phyloP scores from a whole-genome alignment of 2,888 invertebrate species.

The Vesta saturnalis region DNA sequence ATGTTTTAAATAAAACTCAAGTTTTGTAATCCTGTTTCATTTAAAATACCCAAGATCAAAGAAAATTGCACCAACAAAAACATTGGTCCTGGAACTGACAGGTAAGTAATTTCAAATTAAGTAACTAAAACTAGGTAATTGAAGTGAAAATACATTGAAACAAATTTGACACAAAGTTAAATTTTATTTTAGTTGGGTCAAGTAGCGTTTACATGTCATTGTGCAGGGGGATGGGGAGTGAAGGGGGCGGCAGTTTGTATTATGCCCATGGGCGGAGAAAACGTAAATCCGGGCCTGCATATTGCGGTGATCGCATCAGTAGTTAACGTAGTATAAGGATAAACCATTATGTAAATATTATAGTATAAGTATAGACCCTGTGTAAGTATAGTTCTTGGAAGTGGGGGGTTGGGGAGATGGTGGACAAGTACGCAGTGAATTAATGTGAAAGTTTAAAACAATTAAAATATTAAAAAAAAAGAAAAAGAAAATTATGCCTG shows the following conservation, averaged over 20 bases:
- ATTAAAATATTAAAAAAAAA: too few species aligned
- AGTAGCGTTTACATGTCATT: not conserved
- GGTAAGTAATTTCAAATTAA: not conserved
- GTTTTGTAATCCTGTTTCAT: not conserved
- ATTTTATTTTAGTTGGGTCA: not conserved
- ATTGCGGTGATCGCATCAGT: too few species aligned
- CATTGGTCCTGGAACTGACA: not conserved
- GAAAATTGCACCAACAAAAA: not conserved
- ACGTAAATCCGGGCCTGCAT: not conserved
- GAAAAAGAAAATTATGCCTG: too few species aligned
- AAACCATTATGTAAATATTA: too few species aligned
- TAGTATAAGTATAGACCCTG: too few species aligned
- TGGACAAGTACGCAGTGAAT: too few species aligned
- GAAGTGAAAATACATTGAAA: too few species aligned
- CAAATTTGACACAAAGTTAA: not conserved
- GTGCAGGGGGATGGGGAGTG: not conserved
- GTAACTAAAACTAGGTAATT: not conserved
- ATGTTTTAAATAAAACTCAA: not conserved
- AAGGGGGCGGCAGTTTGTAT: not conserved
- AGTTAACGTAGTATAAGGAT: too few species aligned
- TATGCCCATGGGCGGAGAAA: not conserved
- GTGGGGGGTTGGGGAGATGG: too few species aligned
- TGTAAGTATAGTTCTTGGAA: too few species aligned
- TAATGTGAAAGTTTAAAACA: too few species aligned
- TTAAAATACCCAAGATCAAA: not conserved